Conservation (phyloP, 2,797 vertebrate species). For the Micrastur ruficollis region DNA sequence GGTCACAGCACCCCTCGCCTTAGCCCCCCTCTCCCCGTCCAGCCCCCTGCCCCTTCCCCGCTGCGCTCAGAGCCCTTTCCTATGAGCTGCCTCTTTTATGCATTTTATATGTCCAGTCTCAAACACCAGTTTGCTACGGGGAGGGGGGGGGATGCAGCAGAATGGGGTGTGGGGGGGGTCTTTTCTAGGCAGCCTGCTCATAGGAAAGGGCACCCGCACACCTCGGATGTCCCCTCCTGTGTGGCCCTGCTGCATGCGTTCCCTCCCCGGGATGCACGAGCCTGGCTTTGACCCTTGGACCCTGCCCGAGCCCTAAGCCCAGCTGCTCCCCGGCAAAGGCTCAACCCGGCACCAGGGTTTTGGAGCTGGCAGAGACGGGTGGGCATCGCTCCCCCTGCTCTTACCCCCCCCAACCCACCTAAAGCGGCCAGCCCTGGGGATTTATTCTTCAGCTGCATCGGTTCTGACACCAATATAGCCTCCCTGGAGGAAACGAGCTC, state of each 20-base stretch:
- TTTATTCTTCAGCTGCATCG: background rate
- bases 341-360: background rate
- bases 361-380: background rate
- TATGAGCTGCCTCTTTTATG: background rate
- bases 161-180: background rate
- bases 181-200: background rate
- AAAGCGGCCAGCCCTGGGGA: background rate
- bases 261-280: background rate
- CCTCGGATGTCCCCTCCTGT: background rate
- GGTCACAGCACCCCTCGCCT: background rate
- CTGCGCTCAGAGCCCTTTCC: background rate
- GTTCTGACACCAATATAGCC: background rate
- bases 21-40: accelerated
- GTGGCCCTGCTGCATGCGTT: background rate
- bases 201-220: background rate
- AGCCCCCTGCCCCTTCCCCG: background rate
- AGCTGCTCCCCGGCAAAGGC: background rate
- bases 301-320: background rate
- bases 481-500: background rate
- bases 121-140: background rate
- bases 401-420: background rate
- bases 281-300: background rate
- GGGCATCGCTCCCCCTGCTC: background rate
- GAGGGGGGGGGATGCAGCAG: background rate
- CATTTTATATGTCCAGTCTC: background rate